Base-by-base conservation (phyloP, 2,797 vertebrate genomes). In the Otolemur crassicaudatus region DNA sequence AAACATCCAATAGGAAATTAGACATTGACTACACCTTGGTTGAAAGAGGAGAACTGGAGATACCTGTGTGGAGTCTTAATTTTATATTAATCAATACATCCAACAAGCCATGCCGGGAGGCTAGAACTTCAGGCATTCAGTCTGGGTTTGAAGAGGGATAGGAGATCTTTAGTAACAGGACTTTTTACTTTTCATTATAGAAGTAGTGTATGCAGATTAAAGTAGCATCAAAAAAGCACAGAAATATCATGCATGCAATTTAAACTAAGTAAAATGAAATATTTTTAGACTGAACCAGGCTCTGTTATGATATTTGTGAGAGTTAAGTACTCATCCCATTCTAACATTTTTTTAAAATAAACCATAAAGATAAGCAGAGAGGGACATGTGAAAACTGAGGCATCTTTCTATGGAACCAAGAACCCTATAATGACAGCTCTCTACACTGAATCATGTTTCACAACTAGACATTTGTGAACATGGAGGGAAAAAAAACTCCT, bases 261-360 rank as follows among this genome's bases (percentile, higher is more conserved):
- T 94, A 77, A 96, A 95, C 81, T 58, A 72, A 75, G 46, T 67
- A 81, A 95, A 90, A 87, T 76, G n/a, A 63, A 72, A 81, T 77
- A 4, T 75, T 88, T 96, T 87, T 81, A 56, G 65, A 89, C 8
- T 34, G 69, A 95, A 76, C 14, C 27, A 43, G 56, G 31, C 40
- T 92, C 70, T 80, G 77, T 85, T 83, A 34, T 25, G 60, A 25
- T 70, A 60, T 25, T 94, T 95, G 91, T 87, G 49, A 95, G 83
- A 94, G 34, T 61, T 72, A 86, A 77, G 27, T 16, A 91, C 16
- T 79, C 70, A 79, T 83, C 75, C 11, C 72, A 73, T 86, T 73
- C 19, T 82, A 76, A 46, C 27, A 53, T 83, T 23, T 90, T 34
- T 23, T 69, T 40, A 27, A 19, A 23, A 69, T 89, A 84, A 95